Evolutionary conservation across 2,113 vertebrate species (phyloP), one percentile per base, ranked within the genome.

Genomic region (Cathartes aura): DNA sequence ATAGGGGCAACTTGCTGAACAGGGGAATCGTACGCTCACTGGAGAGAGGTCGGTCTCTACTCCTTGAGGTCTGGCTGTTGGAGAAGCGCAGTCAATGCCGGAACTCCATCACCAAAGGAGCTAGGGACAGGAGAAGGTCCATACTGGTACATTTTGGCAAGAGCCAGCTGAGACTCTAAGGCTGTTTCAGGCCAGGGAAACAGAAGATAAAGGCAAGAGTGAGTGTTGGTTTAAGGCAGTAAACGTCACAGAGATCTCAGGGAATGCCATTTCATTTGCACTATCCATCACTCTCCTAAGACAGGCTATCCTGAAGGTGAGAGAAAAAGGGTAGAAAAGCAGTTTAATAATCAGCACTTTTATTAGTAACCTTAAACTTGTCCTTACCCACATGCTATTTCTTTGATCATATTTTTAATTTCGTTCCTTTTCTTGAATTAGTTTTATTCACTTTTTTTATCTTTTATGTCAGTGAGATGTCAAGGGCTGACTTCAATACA

Each of bases 11-110:
- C 18, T 58, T 64, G 42, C 42, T 64, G 29, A 64, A 40, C 2
- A 22, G 8, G 9, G 18, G 27, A n/a, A 50, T 30, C 0, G 0
- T 6, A 5, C 2, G 1, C 36, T 70, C 12, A 1, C 36, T 66
- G 59, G 6, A 70, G 50, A 48, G 62, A 36, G 7, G 11, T 20
- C 26, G 3, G 8, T 56, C 59, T 48, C n/a, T 48, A 2, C 8
- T 59, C 9, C 26, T 36, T 50, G 40, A 85, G 29, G 3, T 50
- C 24, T 78, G 40, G 15, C 48, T 78, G 53, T 29, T 71, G 42
- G 19, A 48, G 8, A 85, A 60, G 15, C 0, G 0, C 11, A 22
- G 9, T 62, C 34, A 38, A 6, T 62, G 16, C 5, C 8, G 2
- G 29, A 72, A 27, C 12, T 89, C 30, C 40, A 42, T 32, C 47